Evolutionary conservation across 1,140 invertebrate genomes (phyloP).

Genomic region (Tetramorium simillimum): DNA sequence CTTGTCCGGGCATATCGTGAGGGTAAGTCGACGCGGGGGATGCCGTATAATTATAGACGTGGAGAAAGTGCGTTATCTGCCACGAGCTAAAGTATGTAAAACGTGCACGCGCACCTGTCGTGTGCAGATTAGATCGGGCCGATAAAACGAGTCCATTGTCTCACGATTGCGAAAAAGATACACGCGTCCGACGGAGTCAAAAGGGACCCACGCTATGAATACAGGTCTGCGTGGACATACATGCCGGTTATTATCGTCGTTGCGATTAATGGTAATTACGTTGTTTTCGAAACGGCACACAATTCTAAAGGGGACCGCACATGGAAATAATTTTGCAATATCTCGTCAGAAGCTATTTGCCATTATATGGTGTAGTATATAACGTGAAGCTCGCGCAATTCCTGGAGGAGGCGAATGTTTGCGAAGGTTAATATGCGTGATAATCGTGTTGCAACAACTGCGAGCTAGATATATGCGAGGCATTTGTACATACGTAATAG

Average conservation of each 20-base stretch:
- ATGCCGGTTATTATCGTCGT: constrained; percentile 32
- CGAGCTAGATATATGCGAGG: not conserved
- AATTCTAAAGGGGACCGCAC: not conserved
- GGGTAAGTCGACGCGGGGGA: not conserved
- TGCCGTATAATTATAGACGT: constrained; percentile 31
- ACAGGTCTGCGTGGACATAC: not conserved
- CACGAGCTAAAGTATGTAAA: constrained; percentile 29
- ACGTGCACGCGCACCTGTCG: constrained; percentile 30
- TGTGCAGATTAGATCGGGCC: constrained; percentile 38
- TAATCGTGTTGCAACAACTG: constrained; percentile 33
- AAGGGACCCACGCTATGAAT: not conserved
- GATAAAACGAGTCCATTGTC: constrained; percentile 65
- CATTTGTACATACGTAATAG: not conserved
- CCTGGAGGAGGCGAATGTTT: constrained; percentile 24
- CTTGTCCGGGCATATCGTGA: not conserved
- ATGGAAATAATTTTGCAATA: constrained; percentile 47
- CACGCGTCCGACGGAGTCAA: not conserved
- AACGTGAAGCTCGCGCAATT: constrained; percentile 26
- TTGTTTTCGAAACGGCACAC: constrained; percentile 20
- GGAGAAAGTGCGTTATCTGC: constrained; percentile 64
- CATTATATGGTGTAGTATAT: not conserved
- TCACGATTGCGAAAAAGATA: constrained; percentile 50
- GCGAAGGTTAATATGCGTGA: constrained; percentile 33
- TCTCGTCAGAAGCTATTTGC: constrained; percentile 26
- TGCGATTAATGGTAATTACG: constrained; percentile 57